Percentiles rank a stretch among this genome's conserved stretches.
phyloP scores from a whole-genome alignment of 2,797 vertebrate genomes.

The Garrulus glandarius region DNA sequence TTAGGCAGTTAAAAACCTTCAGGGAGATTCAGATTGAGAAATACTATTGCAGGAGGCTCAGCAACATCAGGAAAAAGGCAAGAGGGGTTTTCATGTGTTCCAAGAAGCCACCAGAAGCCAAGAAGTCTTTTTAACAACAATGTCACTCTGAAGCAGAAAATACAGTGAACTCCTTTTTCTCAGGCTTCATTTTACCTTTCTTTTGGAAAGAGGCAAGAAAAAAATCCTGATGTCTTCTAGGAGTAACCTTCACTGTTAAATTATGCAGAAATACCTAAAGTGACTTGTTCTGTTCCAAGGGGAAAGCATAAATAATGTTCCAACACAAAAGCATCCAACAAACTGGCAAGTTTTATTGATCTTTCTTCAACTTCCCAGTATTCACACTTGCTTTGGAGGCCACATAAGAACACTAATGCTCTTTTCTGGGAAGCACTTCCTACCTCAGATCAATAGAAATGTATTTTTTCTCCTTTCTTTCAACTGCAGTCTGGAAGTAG shows the following conservation, averaged over 20 bases:
- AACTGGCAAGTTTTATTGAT: background rate
- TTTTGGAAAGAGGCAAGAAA: background rate
- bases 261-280: background rate
- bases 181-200: background rate
- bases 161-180: background rate
- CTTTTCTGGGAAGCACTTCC: background rate
- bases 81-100: background rate
- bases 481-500: background rate
- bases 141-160: background rate
- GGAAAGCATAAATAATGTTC: background rate
- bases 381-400: background rate
- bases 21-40: background rate
- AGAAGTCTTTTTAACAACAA: background rate
- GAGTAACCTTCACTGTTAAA: background rate
- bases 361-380: background rate
- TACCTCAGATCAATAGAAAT: background rate
- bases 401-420: background rate
- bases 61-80: background rate
- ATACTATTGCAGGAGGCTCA: background rate
- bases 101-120: background rate
- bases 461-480: background rate
- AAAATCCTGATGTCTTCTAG: background rate
- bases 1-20: background rate
- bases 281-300: background rate
- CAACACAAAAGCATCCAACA: background rate